These are phyloP conservation scores for Drosophila quadrilineata DNA, from an alignment of 1,140 invertebrate genomes.

Conservation along the genomic window DNA sequence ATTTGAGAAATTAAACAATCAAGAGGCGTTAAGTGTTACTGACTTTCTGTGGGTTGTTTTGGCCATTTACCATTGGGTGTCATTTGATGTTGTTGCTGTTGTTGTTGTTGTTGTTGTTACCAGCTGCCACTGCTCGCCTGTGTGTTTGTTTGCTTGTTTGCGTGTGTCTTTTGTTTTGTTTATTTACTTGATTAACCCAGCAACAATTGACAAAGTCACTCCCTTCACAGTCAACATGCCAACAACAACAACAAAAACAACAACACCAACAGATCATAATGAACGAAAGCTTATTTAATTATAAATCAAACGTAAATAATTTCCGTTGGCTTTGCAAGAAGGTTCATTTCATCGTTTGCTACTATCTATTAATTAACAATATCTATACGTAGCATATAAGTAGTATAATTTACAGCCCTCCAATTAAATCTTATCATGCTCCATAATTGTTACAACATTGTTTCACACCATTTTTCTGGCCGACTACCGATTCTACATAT, in stretches of 20 bases:
- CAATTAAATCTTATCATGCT: too few species aligned
- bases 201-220: background rate
- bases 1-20: slow-evolving; percentile 80
- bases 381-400: too few species aligned
- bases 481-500: too few species aligned
- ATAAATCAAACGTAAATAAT: slow-evolving; percentile 15
- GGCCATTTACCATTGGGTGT: too few species aligned
- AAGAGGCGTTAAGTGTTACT: slow-evolving; percentile 78
- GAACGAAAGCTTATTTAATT: slow-evolving; percentile 13
- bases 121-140: background rate
- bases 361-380: too few species aligned
- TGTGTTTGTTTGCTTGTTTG: background rate
- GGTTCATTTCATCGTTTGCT: too few species aligned
- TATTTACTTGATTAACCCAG: slow-evolving; percentile 68
- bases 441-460: too few species aligned
- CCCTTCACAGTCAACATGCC: slow-evolving; percentile 9
- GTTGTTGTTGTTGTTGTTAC: slow-evolving; percentile 20
- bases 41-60: slow-evolving; percentile 48
- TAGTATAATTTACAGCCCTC: too few species aligned
- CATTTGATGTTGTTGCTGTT: slow-evolving; percentile 4
- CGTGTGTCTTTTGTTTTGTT: slow-evolving; percentile 43
- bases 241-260: too few species aligned
- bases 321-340: too few species aligned
- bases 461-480: too few species aligned
- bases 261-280: slow-evolving; percentile 28